These are phyloP conservation scores for Pseudorhombus dupliciocellatus DNA, from an alignment of 2,113 vertebrate genomes.

Conservation along the genomic window DNA sequence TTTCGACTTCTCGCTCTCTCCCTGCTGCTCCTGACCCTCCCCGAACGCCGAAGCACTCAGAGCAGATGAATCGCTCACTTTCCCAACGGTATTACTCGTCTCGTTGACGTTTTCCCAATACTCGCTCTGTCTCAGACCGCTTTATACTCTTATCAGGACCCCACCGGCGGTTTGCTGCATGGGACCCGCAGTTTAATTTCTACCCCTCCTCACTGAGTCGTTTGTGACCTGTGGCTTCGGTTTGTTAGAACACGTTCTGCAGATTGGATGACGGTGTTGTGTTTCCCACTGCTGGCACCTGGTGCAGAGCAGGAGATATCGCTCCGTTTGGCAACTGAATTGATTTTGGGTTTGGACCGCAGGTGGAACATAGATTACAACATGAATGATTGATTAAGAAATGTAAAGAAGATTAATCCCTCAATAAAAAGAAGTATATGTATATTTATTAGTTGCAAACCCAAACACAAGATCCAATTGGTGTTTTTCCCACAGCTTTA, in stretches of 20 bases:
- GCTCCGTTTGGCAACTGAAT: no score
- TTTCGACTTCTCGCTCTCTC: conserved; percentile 2
- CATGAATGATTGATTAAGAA: no score
- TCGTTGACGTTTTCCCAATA: background rate
- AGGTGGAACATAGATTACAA: no score
- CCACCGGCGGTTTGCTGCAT: conserved; percentile 9
- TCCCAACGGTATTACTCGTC: conserved; percentile 6
- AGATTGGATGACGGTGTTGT: no score
- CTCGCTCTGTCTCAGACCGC: background rate
- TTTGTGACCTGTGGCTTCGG: conserved; percentile 15
- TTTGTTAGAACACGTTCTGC: conserved; percentile 29
- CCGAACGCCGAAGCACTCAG: background rate
- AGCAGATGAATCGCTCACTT: background rate
- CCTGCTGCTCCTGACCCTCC: background rate
- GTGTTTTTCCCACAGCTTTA: background rate
- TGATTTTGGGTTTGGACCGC: background rate
- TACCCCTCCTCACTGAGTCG: background rate
- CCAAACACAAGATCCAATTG: background rate
- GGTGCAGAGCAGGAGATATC: no score
- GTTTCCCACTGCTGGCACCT: no score
- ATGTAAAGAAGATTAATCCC: no score
- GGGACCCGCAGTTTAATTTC: background rate
- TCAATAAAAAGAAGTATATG: background rate
- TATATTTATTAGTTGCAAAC: background rate
- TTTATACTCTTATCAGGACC: background rate